Conservation (phyloP, 1,140 invertebrate genomes). For the Plectrocnemia conspersa region DNA sequence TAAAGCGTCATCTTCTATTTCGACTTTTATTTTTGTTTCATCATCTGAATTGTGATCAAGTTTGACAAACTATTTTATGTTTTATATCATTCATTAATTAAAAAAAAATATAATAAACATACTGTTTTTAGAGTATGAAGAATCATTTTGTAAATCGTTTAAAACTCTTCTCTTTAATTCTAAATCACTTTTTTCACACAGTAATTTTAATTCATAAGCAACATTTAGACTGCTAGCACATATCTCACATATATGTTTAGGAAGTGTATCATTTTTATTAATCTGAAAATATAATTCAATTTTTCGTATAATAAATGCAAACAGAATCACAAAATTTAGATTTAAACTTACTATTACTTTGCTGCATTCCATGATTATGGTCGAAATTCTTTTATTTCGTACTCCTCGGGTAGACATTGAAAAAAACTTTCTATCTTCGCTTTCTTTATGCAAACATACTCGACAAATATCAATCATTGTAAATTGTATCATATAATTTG, state of each 20-base stretch:
- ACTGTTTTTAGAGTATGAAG: neutral
- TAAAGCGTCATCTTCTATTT: too few relatives aligned
- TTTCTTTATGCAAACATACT: conserved; percentile 16
- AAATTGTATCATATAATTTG: too few relatives aligned
- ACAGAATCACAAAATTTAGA: neutral
- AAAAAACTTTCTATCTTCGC: neutral
- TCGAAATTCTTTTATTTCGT: conserved; percentile 2
- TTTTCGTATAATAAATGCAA: neutral
- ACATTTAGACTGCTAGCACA: conserved; percentile 23
- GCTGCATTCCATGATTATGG: conserved; percentile 22
- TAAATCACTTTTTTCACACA: conserved; percentile 24
- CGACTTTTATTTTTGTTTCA: too few relatives aligned
- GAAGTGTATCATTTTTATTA: conserved; percentile 15
- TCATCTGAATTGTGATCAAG: too few relatives aligned
- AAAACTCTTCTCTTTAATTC: conserved; percentile 8
- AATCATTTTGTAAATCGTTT: neutral
- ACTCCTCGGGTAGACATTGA: conserved; percentile 10
- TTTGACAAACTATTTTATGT: too few relatives aligned
- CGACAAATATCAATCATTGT: conserved; percentile 19
- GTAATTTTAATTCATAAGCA: conserved; percentile 25
- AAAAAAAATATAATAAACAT: too few relatives aligned
- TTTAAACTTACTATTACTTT: conserved; percentile 9
- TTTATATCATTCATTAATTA: too few relatives aligned
- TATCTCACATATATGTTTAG: conserved; percentile 15
- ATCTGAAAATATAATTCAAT: conserved; percentile 29